phyloP scores from a whole-genome alignment of 1,140 invertebrate genomes.

The Cheumatopsyche charites region DNA sequence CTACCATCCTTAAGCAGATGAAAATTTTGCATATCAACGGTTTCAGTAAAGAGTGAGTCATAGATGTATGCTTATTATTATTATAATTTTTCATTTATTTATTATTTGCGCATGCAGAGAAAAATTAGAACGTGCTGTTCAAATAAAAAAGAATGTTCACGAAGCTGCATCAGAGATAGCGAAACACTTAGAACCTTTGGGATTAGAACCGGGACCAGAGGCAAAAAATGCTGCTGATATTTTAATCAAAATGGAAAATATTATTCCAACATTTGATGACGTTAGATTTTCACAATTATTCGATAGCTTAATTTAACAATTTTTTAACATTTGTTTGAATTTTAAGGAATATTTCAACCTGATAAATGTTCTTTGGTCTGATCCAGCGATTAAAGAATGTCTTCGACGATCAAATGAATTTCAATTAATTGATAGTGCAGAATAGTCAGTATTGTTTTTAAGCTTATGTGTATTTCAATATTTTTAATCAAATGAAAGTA shows the following conservation, averaged over 20 bases:
- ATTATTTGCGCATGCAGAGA: conserved; percentile 25
- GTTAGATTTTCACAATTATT: neutral
- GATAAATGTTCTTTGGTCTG: conserved; percentile 66
- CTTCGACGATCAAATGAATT: conserved; percentile 78
- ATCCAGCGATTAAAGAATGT: conserved; percentile 72
- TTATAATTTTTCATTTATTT: neutral
- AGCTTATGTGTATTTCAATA: neutral
- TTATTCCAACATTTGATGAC: conserved; percentile 31
- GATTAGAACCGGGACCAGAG: conserved; percentile 9
- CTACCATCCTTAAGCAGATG: conserved; percentile 85
- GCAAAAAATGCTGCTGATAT: conserved; percentile 27
- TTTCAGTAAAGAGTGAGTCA: conserved; percentile 67
- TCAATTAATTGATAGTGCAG: conserved; percentile 80
- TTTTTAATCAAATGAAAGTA: neutral
- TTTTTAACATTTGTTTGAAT: too few species aligned
- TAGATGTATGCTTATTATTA: neutral
- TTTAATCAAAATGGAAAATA: conserved; percentile 30
- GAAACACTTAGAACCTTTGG: conserved; percentile 29
- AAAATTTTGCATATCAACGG: conserved; percentile 77
- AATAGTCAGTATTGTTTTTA: conserved; percentile 68
- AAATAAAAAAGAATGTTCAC: conserved; percentile 44
- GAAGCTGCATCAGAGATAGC: conserved; percentile 38
- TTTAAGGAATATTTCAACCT: conserved; percentile 72
- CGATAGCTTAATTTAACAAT: too few species aligned
- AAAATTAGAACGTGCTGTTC: conserved; percentile 32